Base-by-base conservation (phyloP, 1,140 invertebrate species). In the Phymorhynchus buccinoides region DNA sequence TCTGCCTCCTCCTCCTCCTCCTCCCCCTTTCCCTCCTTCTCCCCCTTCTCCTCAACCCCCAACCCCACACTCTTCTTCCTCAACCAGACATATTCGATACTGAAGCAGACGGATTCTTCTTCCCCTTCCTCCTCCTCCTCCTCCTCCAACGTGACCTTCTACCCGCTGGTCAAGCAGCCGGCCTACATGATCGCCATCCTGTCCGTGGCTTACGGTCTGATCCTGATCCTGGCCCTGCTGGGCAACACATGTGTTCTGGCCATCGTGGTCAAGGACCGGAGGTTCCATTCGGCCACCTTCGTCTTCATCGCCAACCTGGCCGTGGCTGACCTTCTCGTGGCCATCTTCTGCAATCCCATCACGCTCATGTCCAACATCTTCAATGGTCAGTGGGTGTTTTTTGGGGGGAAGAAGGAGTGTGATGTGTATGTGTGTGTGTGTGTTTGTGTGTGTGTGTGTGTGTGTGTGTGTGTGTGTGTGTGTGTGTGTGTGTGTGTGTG, bases 261-360 rank as follows among this genome's bases (percentile, higher is more conserved):
- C 12, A 97, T 97, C 0, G 97, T 99, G 1, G 96, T 96, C 85
- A 94, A 96, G 56, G 97, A 97, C 91, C 95, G 96, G 48, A 94
- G 95, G 0, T 97, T 99, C 96, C 94, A 96, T 62, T 97, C 96
- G 90, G 96, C 97, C 12, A 98, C 97, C 1, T 98, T 98, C 93
- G 97, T 96, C 90, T 97, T 98, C 92, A 97, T 99, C 87, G 96
- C 97, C 14, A 98, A 98, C 91, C 94, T 98, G 88, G 97, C 97
- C 0, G 94, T 97, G 0, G 97, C 97, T 0, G 97, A 99, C 93
- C 96, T 98, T 83, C 94, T 98, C 90, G 97, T 99, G 77, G 96
- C 98, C 78, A 90, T 98, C 16, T 95, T 98, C 85, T 98, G 97
- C 92, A 93, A 97, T 71, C 97, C 97, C 0, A 95, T 96, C 0